phyloP scores from a whole-genome alignment of 1,140 invertebrate genomes.

The Onthophagus taurus region DNA sequence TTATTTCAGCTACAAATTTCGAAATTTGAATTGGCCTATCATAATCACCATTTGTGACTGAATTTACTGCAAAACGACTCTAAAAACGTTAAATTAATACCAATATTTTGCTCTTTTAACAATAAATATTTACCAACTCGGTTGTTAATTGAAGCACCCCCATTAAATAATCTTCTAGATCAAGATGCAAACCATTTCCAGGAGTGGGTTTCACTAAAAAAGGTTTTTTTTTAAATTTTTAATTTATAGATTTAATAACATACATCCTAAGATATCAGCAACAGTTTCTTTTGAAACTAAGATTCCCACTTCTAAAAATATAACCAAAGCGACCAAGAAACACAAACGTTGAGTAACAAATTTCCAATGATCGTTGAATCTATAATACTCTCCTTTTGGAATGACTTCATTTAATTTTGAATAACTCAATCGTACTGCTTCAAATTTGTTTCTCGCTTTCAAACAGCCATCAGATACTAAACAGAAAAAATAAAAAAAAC shows the following conservation, averaged over 20 bases:
- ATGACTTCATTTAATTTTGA: conserved; percentile 47
- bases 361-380: conserved; percentile 81
- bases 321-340: conserved; percentile 64
- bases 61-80: conserved; percentile 77
- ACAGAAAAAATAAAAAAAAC: conserved; percentile 31
- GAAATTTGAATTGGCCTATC: conserved; percentile 70
- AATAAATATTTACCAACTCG: conserved; percentile 58
- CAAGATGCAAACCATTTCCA: conserved; percentile 73
- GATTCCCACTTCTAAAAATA: conserved; percentile 70
- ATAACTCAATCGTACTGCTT: conserved; percentile 47
- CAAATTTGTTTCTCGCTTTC: conserved; percentile 47
- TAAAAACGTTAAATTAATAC: conserved; percentile 39
- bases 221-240: neutral
- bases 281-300: conserved; percentile 64
- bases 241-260: neutral
- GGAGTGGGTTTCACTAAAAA: conserved; percentile 19
- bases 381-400: conserved; percentile 62
- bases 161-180: conserved; percentile 83
- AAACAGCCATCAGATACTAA: conserved; percentile 47
- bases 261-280: conserved; percentile 71
- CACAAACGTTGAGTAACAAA: conserved; percentile 71
- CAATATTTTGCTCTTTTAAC: too few relatives aligned
- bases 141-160: conserved; percentile 71
- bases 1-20: conserved; percentile 75
- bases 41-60: conserved; percentile 80